Evolutionary conservation across 2,113 vertebrate species (phyloP), one percentile per base, ranked within the genome.

Genomic region (Oplegnathus fasciatus): DNA sequence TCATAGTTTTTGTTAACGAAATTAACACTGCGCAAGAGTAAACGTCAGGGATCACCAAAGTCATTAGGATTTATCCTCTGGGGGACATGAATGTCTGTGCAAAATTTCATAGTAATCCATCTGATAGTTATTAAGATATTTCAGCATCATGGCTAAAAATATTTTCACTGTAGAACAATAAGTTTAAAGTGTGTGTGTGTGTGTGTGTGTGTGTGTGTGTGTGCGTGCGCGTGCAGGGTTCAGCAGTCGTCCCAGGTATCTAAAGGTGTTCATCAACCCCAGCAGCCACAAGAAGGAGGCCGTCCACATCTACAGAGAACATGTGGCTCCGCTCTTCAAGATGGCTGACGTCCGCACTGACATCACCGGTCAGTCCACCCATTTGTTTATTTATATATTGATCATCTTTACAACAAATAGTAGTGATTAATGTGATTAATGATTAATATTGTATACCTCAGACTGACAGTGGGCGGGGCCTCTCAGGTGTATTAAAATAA

Each of bases 231-330:
- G 11, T 34, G 34, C 83, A 99, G 98, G 95, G 22, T 97, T 98
- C 94, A 94, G 93, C 93, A 92, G 89, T 32, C 97, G 98, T 82
- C 98, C 98, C 55, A 97, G 96, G 87, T 96, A 93, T 34, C 91
- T 99, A 48, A 99, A 99, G 93, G 96, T 99, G 46, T 96, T 99
- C 76, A 96, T 99, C 81, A 99, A 99, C 91, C 97, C 98, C n/a
- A 95, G 88, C 85, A 98, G 98, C 88, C 97, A 99, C 93, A 97
- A 95, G 89, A 98, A 96, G 91, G 97, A 99, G 94, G 97, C 98
- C 1, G 84, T 94, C 22, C 93, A 94, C 42, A 72, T 98, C 93
- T 99, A 99, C 94, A 93, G 95, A 82, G 96, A 97, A 13, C 94
- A 97, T 42, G 97, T 99, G 74, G 97, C 96, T 37, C 98, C 98